Conservation (phyloP, 2,797 vertebrate species). For the Coccyzus lansbergi region DNA sequence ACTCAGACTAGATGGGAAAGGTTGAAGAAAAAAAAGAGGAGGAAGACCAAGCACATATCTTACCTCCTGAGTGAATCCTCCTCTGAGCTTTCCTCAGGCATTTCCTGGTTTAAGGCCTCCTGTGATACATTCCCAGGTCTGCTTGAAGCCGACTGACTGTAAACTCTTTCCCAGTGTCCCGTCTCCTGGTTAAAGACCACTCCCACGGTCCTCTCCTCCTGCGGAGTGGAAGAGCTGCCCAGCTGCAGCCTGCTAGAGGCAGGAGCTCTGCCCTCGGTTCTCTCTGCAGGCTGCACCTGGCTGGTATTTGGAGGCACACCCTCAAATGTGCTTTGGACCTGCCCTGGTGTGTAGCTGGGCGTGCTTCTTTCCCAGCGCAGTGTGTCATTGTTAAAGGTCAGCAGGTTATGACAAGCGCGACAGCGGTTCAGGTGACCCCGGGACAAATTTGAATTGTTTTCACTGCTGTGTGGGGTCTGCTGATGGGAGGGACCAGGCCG, state of each 20-base stretch:
- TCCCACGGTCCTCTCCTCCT: constrained; percentile 91
- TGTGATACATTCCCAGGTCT: constrained; percentile 88
- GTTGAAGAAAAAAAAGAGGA: constrained; percentile 20
- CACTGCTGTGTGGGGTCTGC: constrained; percentile 84
- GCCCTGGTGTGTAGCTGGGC: constrained; percentile 79
- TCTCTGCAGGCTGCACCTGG: constrained; percentile 83
- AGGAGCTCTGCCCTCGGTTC: constrained; percentile 80
- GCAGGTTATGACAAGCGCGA: constrained; percentile 97
- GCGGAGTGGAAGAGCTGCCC: constrained; percentile 81
- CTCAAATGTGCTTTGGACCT: constrained; percentile 84
- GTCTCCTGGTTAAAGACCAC: constrained; percentile 98
- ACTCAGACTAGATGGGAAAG: background rate
- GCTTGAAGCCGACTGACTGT: constrained; percentile 88
- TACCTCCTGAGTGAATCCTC: constrained; percentile 98
- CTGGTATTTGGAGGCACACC: constrained; percentile 82
- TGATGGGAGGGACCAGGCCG: constrained; percentile 89
- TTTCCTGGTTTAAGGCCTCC: constrained; percentile 98
- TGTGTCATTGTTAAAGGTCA: constrained; percentile 98
- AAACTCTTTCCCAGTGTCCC: constrained; percentile 95
- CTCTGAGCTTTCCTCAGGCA: constrained; percentile 95
- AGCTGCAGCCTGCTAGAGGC: constrained; percentile 83
- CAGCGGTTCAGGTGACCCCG: constrained; percentile 95
- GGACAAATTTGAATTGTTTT: constrained; percentile 84
- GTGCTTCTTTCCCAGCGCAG: constrained; percentile 96
- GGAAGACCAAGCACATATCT: constrained; percentile 31